Conservation (phyloP, 2,888 invertebrate genomes). For the Tachystola acroxantha region DNA sequence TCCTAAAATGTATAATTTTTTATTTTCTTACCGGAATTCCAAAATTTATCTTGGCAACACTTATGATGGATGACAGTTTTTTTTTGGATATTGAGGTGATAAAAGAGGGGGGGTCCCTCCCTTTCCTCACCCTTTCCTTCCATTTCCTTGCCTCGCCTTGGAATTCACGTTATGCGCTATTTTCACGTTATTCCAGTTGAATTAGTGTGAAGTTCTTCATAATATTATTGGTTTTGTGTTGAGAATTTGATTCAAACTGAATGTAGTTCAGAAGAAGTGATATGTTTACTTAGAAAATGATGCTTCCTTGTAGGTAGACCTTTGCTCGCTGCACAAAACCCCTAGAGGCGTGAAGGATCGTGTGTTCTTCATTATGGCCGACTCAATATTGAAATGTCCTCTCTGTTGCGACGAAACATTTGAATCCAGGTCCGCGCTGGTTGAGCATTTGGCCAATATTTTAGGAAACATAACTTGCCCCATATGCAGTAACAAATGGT, state of each 20-base stretch:
- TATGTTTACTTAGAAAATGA: slow-evolving; percentile 50
- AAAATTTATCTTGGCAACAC: no score
- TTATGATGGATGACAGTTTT: slow-evolving; percentile 19
- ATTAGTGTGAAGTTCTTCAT: slow-evolving; percentile 73
- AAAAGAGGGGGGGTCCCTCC: no score
- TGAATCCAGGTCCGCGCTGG: slow-evolving; percentile 72
- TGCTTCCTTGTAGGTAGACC: slow-evolving; percentile 10
- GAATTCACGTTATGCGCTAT: slow-evolving; percentile 39
- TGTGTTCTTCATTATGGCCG: slow-evolving; percentile 62
- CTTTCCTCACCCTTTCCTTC: no score
- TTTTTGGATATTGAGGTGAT: no score
- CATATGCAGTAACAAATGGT: slow-evolving; percentile 73
- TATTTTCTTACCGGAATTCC: no score
- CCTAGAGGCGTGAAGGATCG: neutral
- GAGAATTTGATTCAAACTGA: slow-evolving; percentile 60
- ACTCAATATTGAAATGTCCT: slow-evolving; percentile 73
- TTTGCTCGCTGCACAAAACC: neutral
- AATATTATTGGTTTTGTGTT: slow-evolving; percentile 45
- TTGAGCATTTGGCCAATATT: slow-evolving; percentile 70
- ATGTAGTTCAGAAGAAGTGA: slow-evolving; percentile 34
- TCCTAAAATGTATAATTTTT: no score
- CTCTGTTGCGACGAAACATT: slow-evolving; percentile 82
- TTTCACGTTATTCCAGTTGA: slow-evolving; percentile 38
- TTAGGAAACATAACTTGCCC: slow-evolving; percentile 77
- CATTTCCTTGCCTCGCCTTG: slow-evolving; percentile 23